Percentiles rank a stretch among this genome's conserved stretches.
Evolutionary conservation across 2,888 invertebrate genomes (phyloP).

Genomic region (Dryococelus australis): DNA sequence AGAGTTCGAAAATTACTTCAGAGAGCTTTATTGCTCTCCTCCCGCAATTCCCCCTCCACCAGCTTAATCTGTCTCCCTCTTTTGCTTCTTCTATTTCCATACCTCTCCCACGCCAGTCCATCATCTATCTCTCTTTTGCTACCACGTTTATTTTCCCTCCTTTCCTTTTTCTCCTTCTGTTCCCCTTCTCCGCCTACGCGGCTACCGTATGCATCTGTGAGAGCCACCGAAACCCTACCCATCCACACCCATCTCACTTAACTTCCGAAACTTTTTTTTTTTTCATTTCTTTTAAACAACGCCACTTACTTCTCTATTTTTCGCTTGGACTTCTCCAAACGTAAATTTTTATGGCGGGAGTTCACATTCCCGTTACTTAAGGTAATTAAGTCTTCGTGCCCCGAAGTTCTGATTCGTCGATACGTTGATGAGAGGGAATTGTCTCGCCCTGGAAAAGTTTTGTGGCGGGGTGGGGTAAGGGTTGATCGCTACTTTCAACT

Average conservation of each 20-base stretch:
- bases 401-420: neutral
- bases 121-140: neutral
- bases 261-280: neutral
- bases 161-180: neutral
- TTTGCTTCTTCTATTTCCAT: neutral
- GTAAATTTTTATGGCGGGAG: neutral
- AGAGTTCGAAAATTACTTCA: slow-evolving; percentile 16
- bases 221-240: neutral
- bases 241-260: neutral
- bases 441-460: neutral
- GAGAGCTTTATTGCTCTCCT: neutral
- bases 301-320: neutral
- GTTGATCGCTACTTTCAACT: neutral
- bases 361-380: neutral
- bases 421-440: neutral
- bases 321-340: neutral
- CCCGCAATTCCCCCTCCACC: neutral
- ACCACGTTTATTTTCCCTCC: neutral
- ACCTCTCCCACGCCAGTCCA: neutral
- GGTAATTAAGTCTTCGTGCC: neutral
- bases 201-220: neutral
- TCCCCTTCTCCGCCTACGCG: no score
- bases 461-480: neutral
- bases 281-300: neutral
- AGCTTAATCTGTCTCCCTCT: neutral